phyloP scores from a whole-genome alignment of 2,113 vertebrate species.

The Ailuropoda melanoleuca region DNA sequence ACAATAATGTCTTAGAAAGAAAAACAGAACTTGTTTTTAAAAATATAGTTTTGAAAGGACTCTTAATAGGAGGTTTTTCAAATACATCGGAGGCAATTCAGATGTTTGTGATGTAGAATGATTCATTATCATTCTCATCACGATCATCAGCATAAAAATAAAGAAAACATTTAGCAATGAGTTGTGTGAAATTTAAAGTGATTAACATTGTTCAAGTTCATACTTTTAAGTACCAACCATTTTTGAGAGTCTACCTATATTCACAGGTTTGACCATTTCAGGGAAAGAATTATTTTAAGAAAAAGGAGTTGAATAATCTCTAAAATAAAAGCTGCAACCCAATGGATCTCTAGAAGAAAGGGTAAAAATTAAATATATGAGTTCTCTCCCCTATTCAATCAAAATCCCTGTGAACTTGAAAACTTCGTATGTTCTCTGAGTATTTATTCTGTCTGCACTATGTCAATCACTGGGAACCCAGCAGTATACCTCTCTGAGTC shows the following conservation, averaged over 20 bases:
- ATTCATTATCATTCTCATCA: constrained; percentile 28
- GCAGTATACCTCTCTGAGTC: not conserved
- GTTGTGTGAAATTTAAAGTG: not conserved
- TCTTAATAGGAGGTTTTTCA: not conserved
- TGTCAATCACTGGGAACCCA: not conserved
- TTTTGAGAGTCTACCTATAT: not conserved
- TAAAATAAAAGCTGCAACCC: not conserved
- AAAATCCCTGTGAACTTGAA: not conserved
- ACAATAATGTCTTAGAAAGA: constrained; percentile 21
- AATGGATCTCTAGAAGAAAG: not conserved
- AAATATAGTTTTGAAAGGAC: constrained; percentile 5
- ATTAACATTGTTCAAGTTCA: not conserved
- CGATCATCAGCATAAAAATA: not conserved
- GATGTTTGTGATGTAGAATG: constrained; percentile 22
- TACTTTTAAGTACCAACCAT: not conserved
- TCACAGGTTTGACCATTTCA: not conserved
- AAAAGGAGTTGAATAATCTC: not conserved
- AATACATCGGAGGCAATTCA: not conserved
- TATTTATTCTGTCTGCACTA: not conserved
- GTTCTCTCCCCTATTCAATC: not conserved
- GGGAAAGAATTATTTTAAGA: not conserved
- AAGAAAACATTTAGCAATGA: not conserved
- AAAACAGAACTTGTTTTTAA: not conserved
- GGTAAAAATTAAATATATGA: not conserved
- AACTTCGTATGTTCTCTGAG: not conserved